Evolutionary conservation across 2,113 vertebrate species (phyloP), one percentile per base, ranked within the genome.

Genomic region (Eulemur macaco): DNA sequence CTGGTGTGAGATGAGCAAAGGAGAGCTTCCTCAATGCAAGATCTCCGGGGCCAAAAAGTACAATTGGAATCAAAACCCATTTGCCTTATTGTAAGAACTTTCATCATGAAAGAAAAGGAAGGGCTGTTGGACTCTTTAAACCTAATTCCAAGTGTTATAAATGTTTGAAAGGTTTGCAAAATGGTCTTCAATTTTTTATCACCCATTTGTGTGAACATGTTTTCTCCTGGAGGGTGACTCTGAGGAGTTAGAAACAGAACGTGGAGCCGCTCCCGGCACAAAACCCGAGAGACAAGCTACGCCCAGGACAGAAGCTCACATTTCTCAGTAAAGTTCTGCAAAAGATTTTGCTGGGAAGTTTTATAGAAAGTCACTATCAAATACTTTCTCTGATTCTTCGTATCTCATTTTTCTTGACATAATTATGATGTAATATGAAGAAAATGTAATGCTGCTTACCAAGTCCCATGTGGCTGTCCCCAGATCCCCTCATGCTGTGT

Each of bases 151-250:
- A 91, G 60, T 45, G 42, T 80, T 96, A 95, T 76, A 94, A 97
- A 96, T 93, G 74, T 97, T 97, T 97, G 66, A 97, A 91, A 89
- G 86, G 68, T 78, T 96, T 82, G 78, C 71, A 96, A 94, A 91
- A 54, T 45, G 77, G 66, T 54, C 83, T 89, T 96, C 81, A 96
- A 86, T 91, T 82, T 94, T 97, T 96, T 76, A 93, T 93, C 73
- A 96, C 58, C 76, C 66, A 60, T 92, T 90, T 83, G 50, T 3
- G 6, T 64, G 77, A 78, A 37, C 37, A 34, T 12, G 4, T 47
- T 95, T 83, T 95, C 68, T 78, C 20, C 86, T 69, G 18, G 60
- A 80, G 21, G 27, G 74, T 42, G 8, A 42, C 52, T 29, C 18
- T 58, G 6, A 25, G 58, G 83, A 29, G 29, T 56, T 52, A 18